Percentiles rank a stretch among this genome's conserved stretches.
phyloP scores from a whole-genome alignment of 2,113 vertebrate species.

The Festucalex cinctus region DNA sequence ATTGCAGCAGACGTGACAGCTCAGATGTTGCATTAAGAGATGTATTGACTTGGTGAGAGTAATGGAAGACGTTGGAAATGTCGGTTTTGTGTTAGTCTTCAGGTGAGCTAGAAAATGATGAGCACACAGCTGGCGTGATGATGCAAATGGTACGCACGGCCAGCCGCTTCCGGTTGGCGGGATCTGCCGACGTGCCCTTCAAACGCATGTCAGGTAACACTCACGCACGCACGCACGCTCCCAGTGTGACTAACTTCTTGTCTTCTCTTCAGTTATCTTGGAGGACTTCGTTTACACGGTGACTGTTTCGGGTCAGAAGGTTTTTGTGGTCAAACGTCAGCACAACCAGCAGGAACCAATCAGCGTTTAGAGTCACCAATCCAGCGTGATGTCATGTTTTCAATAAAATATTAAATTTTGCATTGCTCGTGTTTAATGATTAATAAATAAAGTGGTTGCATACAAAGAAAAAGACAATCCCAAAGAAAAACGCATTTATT shows the following conservation, averaged over 20 bases:
- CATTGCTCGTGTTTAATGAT: neutral
- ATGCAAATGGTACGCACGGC: slow-evolving; percentile 87
- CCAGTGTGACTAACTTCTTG: neutral
- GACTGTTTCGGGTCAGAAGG: slow-evolving; percentile 85
- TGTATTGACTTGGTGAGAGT: neutral
- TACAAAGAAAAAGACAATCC: neutral
- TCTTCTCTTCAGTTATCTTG: slow-evolving; percentile 77
- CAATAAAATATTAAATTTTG: slow-evolving; percentile 10
- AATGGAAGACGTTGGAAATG: too few species aligned
- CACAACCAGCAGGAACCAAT: slow-evolving; percentile 82
- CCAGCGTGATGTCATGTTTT: slow-evolving; percentile 1
- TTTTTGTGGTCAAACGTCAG: slow-evolving; percentile 90
- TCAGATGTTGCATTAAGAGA: too few species aligned
- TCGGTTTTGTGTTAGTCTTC: slow-evolving; percentile 64
- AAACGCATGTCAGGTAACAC: slow-evolving; percentile 86
- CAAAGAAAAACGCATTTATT: slow-evolving; percentile 51
- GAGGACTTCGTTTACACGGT: slow-evolving; percentile 84
- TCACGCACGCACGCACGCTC: slow-evolving; percentile 10
- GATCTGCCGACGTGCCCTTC: slow-evolving; percentile 75
- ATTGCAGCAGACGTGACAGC: too few species aligned
- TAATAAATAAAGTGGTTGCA: neutral
- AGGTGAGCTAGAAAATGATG: slow-evolving; percentile 90
- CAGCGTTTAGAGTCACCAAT: slow-evolving; percentile 45
- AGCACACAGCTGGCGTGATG: slow-evolving; percentile 80
- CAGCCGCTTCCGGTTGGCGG: slow-evolving; percentile 77